A percentile compares a stretch with the other conserved stretches of the same genome.
These are phyloP conservation scores for Chloroceryle aenea DNA, from an alignment of 2,113 vertebrate genomes.

Conservation along the genomic window DNA sequence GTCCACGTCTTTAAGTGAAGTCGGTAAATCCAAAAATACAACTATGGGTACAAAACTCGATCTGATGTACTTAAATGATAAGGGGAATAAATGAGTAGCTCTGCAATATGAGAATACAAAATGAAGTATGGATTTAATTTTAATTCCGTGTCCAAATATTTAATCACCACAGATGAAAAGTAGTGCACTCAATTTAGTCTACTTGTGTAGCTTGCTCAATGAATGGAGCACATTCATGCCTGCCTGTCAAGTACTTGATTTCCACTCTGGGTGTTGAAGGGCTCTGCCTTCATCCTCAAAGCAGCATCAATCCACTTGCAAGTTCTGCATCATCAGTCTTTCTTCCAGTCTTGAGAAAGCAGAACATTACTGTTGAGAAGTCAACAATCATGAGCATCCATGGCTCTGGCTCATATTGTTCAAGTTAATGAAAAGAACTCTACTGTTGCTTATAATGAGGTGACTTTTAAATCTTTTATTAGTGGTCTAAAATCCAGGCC, in stretches of 20 bases:
- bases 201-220: accelerated
- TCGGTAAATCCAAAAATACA: background rate
- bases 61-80: background rate
- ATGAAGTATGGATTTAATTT: background rate
- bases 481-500: background rate
- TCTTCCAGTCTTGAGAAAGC: background rate
- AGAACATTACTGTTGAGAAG: background rate
- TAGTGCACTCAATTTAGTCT: background rate
- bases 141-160: background rate
- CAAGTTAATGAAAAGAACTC: background rate
- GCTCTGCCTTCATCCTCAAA: background rate
- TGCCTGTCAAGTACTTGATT: background rate
- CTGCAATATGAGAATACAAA: background rate
- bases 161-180: background rate
- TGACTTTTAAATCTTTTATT: background rate
- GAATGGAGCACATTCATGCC: accelerated
- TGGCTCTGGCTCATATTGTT: background rate
- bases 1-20: background rate
- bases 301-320: background rate
- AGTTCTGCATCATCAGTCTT: background rate
- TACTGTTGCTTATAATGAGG: background rate
- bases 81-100: background rate
- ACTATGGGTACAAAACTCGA: background rate
- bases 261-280: background rate
- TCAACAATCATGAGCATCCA: background rate